phyloP scores from a whole-genome alignment of 2,888 invertebrate species.

The Drosophila nigricruria region DNA sequence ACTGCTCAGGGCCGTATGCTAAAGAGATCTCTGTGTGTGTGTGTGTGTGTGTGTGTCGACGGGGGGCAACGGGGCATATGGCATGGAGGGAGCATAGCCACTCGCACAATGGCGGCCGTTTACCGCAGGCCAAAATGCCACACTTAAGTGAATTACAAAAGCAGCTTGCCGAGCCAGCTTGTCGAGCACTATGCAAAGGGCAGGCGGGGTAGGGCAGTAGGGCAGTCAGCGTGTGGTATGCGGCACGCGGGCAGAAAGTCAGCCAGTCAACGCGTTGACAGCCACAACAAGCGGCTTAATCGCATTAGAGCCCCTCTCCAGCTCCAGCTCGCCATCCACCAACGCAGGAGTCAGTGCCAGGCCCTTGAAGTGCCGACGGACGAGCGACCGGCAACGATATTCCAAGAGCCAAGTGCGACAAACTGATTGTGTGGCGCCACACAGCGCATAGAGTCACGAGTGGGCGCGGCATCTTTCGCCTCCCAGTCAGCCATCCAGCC shows the following conservation, averaged over 20 bases:
- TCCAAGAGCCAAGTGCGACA: constrained; percentile 69
- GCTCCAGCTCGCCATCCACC: not conserved
- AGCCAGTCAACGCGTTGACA: constrained; percentile 82
- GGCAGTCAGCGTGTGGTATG: constrained; percentile 3
- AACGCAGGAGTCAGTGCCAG: constrained; percentile 5
- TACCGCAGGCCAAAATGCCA: constrained; percentile 81
- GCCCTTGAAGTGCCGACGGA: constrained; percentile 23
- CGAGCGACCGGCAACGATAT: constrained; percentile 17
- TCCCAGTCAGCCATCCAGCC: not conserved
- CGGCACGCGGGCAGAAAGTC: constrained; percentile 32
- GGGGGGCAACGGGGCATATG: constrained; percentile 5
- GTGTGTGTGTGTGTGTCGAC: not conserved
- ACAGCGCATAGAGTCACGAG: constrained; percentile 27
- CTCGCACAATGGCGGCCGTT: constrained; percentile 67
- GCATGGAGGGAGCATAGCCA: constrained; percentile 9
- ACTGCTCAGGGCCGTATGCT: constrained; percentile 62
- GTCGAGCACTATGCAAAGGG: constrained; percentile 19
- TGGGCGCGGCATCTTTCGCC: constrained; percentile 30
- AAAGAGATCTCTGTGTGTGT: constrained; percentile 58
- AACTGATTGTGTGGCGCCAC: constrained; percentile 75
- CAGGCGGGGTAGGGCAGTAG: not conserved
- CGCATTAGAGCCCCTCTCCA: constrained; percentile 71
- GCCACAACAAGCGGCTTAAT: constrained; percentile 83
- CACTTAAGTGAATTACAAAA: constrained; percentile 83
- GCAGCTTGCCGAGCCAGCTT: constrained; percentile 62